Base-by-base conservation (phyloP, 2,797 vertebrate genomes). In the Myripristis jacobus region DNA sequence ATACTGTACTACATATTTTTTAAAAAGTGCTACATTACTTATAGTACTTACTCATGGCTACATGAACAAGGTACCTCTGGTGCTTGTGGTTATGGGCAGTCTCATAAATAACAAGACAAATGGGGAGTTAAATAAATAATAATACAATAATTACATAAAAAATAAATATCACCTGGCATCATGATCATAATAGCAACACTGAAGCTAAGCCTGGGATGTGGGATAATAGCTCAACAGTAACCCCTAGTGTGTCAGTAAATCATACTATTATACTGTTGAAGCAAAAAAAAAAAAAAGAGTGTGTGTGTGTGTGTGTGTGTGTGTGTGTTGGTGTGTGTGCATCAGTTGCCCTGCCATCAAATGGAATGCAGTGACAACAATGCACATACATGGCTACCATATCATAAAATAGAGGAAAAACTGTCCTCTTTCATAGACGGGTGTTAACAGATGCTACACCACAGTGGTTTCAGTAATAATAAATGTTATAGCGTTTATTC, bases 401-500 rank as follows among this genome's bases (percentile, higher is more conserved):
- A 66, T 50, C 4, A 53, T 57, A 57, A 60, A 58, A 71, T 61
- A 69, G 52, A 62, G 50, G 73, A 64, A 60, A 56, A 52, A 48
- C 19, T 0, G 29, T 60, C 70, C 77, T 19, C 11, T 56, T 75
- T 79, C 29, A 29, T 44, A 66, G 53, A 69, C 61, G 9, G n/a
- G 53, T 79, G 72, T 51, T 69, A 75, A 82, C 81, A 68, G 83
- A 77, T 48, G 59, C 50, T 72, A 36, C 25, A 78, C 80, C 70
- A 74, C 82, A 73, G 58, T 67, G 63, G 61, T 73, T 85, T 69
- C 21, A 73, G 76, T 82, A 83, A 88, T 85, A 89, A 81, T 80
- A 84, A 76, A 89, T 81, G 70, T 56, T 69, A 72, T 60, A 68
- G 75, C 66, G 80, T 75, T 61, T 78, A 81, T 83, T 85, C 56